Conservation (phyloP, 2,113 vertebrate genomes). For the Podarcis muralis region DNA sequence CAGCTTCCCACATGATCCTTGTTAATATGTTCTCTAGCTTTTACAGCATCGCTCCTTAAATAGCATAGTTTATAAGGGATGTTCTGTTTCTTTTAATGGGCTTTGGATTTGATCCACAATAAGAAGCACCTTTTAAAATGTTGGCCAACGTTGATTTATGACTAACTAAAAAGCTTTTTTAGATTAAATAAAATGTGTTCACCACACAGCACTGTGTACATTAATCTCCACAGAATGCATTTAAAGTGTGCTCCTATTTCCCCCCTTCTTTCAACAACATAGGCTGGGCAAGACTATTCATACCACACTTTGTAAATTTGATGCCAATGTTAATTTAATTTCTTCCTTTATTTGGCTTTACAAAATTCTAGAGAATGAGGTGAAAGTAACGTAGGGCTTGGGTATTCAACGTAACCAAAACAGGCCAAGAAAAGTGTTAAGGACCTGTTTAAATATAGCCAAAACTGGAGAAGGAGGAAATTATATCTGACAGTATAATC, state of each 20-base stretch:
- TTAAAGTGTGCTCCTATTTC: constrained; percentile 11
- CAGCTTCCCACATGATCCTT: background rate
- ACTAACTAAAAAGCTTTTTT: constrained; percentile 39
- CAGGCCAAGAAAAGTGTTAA: constrained; percentile 29
- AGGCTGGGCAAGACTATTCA: background rate
- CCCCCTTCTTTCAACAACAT: constrained; percentile 16
- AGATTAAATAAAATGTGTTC: constrained; percentile 31
- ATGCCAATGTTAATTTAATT: background rate
- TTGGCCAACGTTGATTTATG: constrained; percentile 25
- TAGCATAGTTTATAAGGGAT: background rate
- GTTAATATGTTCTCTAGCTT: background rate
- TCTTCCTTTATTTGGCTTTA: constrained; percentile 13
- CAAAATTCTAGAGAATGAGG: constrained; percentile 34
- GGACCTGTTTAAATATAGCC: background rate
- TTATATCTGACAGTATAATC: constrained; percentile 12
- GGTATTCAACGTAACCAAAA: constrained; percentile 27
- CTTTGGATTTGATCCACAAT: constrained; percentile 17
- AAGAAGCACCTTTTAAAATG: constrained; percentile 22
- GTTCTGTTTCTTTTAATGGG: constrained; percentile 22
- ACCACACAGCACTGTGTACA: constrained; percentile 8
- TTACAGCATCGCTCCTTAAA: constrained; percentile 2
- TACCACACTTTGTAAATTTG: constrained; percentile 30
- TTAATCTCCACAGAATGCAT: constrained; percentile 24
- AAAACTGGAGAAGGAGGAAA: constrained; percentile 37
- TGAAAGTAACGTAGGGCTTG: constrained; percentile 45